phyloP scores from a whole-genome alignment of 2,888 invertebrate genomes.

The Argyra leucocephala region DNA sequence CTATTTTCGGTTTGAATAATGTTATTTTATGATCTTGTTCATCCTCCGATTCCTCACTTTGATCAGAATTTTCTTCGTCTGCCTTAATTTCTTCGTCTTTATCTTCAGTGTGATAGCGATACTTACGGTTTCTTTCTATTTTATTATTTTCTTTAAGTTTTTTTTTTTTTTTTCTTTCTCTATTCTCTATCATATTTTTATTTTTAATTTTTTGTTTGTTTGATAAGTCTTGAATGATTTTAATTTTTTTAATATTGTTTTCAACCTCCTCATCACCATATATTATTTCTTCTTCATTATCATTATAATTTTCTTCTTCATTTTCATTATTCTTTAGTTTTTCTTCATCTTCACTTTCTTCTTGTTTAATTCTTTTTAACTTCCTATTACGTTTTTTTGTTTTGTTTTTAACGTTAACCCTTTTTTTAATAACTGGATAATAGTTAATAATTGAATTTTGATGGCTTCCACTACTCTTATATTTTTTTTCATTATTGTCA shows the following conservation, averaged over 20 bases:
- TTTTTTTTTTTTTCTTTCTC: background rate
- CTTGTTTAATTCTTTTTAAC: background rate
- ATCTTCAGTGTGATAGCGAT: background rate
- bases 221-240: too few species aligned
- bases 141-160: too few species aligned
- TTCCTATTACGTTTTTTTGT: background rate
- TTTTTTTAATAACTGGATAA: background rate
- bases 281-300: background rate
- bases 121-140: background rate
- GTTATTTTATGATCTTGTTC: background rate
- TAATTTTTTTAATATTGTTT: background rate
- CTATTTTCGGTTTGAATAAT: background rate
- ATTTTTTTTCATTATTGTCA: background rate
- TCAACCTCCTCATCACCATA: background rate
- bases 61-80: too few species aligned
- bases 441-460: background rate
- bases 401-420: background rate
- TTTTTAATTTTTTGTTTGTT: too few species aligned
- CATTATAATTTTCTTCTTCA: background rate
- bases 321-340: background rate
- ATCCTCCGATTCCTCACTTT: background rate
- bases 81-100: background rate
- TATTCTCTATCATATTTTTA: background rate
- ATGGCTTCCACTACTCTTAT: background rate
- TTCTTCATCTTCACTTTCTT: background rate